Evolutionary conservation across 1,140 invertebrate genomes (phyloP).

Genomic region (Pogonomyrmex barbatus): DNA sequence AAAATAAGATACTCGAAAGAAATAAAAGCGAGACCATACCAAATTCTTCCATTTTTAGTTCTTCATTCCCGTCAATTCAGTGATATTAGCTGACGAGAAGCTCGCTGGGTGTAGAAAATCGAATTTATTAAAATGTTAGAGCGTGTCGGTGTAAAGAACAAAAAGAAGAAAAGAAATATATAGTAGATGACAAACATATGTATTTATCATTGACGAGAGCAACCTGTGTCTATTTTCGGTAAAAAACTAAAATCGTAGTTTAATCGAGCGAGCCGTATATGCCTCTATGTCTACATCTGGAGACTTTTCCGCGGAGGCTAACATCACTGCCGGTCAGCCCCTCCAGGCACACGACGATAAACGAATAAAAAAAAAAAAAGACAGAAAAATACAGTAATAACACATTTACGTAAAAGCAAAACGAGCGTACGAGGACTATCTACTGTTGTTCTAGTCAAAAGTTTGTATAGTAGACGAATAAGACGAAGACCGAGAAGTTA

Average conservation of each 20-base stretch:
- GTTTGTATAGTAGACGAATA: constrained; percentile 63
- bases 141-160: constrained; percentile 28
- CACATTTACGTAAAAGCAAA: constrained; percentile 43
- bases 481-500: constrained; percentile 33
- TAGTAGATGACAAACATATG: constrained; percentile 10
- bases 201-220: constrained; percentile 24
- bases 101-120: constrained; percentile 52
- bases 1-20: not conserved
- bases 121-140: constrained; percentile 38
- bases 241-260: constrained; percentile 38
- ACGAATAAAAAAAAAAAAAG: constrained; percentile 30
- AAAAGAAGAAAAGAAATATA: constrained; percentile 28
- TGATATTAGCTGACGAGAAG: constrained; percentile 60
- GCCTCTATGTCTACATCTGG: constrained; percentile 45
- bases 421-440: constrained; percentile 31
- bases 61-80: constrained; percentile 11
- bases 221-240: constrained; percentile 58
- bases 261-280: constrained; percentile 1
- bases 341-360: constrained; percentile 50
- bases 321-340: constrained; percentile 54
- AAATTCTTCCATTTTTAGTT: not conserved
- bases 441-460: constrained; percentile 53
- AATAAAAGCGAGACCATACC: not conserved
- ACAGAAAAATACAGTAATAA: constrained; percentile 43
- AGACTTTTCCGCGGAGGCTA: constrained; percentile 45